Evolutionary conservation across 2,888 invertebrate genomes (phyloP), one percentile per base, ranked within the genome.

Genomic region (Calliscelio sp.): DNA sequence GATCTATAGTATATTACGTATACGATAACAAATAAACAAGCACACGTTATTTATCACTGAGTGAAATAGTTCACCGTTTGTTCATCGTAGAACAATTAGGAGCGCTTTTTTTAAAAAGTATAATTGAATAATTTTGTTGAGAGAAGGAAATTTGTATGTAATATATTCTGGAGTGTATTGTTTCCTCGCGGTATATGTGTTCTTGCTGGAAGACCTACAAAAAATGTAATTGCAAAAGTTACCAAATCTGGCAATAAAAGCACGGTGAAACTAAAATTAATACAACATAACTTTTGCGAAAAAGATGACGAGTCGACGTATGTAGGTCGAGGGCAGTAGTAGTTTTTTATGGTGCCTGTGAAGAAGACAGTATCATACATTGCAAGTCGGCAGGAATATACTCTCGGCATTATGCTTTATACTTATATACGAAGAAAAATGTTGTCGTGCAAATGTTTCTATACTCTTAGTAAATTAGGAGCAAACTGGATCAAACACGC

Each of bases 291-390:
- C 32, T 24, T 70, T 70, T 35, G 18, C 2, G 8, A 10, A 28
- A 63, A 24, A 28, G 28, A 18, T 57, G 63, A 38, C 22, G 35
- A 49, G 65, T 35, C 25, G 32, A 6, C 16, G 22, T 49, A 65
- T 51, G 51, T 66, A 66, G 53, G 66, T 66, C 66, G 66, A 51
- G 51, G 22, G 5, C 32, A 66, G 53, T 24, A 38, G 51, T 66
- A 51, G 51, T 22, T 51, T 49, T 66, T 66, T 51, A 66, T 35
- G 66, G 16, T 51, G 35, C 66, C 38, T 51, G 38, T n/a, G 35
- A 35, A 51, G 32, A 51, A 51, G 35, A 51, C 24, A 51, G 20
- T 22, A 49, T 46, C 49, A 46, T 35, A 66, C 6, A 35, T 38
- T 35, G 16, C 11, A 51, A 66, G 51, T 22, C 22, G 35, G 32